Base-by-base conservation (phyloP, 23 tunicate genomes). In the Ascidia mentula region DNA sequence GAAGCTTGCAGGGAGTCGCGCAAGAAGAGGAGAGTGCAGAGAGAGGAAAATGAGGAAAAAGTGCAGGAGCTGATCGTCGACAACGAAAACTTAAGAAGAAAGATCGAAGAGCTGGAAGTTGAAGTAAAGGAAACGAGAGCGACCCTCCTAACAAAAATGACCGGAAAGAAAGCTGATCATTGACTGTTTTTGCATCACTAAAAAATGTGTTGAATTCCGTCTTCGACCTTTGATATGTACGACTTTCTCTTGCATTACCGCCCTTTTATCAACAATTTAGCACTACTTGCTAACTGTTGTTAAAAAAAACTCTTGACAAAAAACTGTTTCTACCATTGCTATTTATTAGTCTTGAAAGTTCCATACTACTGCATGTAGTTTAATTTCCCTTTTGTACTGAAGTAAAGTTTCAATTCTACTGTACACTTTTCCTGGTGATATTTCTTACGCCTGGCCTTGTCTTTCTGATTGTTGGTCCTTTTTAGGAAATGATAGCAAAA, bases 1-100 rank as follows among this genome's bases (percentile, higher is more conserved):
- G 75, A 72, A 38, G 79, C 90, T 30, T 86, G 90, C 38, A 84
- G 90, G 9, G 90, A 86, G 39, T 86, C 90, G 6, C 82, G 90
- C 26, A 86, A 79, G 80, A 86, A 86, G 84, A 79, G 80, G 70
- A 86, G 79, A 70, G 32, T 79, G 61, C 42, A 79, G 60, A 79
- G 42, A 0, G 38, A 45, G 0, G 84, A 72, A 59, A 46, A 75
- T 6, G 84, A 79, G 40, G 42, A 53, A 0, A 72, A 79, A 30
- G 74, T 60, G 24, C 35, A 60, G 70, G 35, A 72, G 1, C 75
- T 86, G 31, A 37, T 20, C 5, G 32, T 2, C 8, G 90, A 86
- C 40, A 86, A 86, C 35, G 90, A 79, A 32, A 74, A 18, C 45
- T 30, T 70, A 60, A 40, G 90, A 26, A 37, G 7, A 34, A 40